Percentiles rank a stretch among this genome's conserved stretches.
These are phyloP conservation scores for Eupithecia subumbrata DNA, from an alignment of 2,888 invertebrate species.

Conservation along the genomic window DNA sequence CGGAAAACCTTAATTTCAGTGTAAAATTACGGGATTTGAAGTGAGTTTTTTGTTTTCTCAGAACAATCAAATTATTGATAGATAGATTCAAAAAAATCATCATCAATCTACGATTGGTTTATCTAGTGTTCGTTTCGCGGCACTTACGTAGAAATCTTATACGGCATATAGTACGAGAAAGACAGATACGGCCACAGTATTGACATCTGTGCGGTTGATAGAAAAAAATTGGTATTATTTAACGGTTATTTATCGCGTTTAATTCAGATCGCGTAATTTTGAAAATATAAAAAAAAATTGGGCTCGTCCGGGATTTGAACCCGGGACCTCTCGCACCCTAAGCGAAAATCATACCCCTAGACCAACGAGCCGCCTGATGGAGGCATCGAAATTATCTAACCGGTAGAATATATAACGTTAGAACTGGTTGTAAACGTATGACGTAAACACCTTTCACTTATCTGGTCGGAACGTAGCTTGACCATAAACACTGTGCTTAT, in stretches of 20 bases:
- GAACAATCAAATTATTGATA: too few relatives aligned
- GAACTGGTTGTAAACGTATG: slow-evolving; percentile 20
- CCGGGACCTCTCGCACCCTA: slow-evolving; percentile 84
- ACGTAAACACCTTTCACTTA: slow-evolving; percentile 31
- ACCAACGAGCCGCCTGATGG: slow-evolving; percentile 73
- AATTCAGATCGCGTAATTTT: too few relatives aligned
- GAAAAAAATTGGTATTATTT: neutral
- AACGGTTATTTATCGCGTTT: too few relatives aligned
- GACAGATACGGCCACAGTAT: neutral
- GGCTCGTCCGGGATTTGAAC: slow-evolving; percentile 67
- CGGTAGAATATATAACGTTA: neutral
- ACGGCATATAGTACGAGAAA: neutral
- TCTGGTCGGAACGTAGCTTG: slow-evolving; percentile 16
- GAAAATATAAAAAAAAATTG: slow-evolving; percentile 14
- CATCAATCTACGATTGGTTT: neutral
- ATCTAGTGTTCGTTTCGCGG: neutral
- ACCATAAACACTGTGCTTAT: slow-evolving; percentile 7
- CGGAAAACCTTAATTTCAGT: too few relatives aligned
- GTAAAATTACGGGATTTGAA: too few relatives aligned
- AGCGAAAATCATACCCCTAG: slow-evolving; percentile 84
- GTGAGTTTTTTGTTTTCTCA: too few relatives aligned
- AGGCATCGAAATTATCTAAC: neutral
- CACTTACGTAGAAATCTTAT: neutral
- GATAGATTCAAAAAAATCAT: too few relatives aligned
- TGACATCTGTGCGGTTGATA: neutral